Evolutionary conservation across 2,797 vertebrate genomes (phyloP).

Genomic region (Hypotaenidia philippensis): DNA sequence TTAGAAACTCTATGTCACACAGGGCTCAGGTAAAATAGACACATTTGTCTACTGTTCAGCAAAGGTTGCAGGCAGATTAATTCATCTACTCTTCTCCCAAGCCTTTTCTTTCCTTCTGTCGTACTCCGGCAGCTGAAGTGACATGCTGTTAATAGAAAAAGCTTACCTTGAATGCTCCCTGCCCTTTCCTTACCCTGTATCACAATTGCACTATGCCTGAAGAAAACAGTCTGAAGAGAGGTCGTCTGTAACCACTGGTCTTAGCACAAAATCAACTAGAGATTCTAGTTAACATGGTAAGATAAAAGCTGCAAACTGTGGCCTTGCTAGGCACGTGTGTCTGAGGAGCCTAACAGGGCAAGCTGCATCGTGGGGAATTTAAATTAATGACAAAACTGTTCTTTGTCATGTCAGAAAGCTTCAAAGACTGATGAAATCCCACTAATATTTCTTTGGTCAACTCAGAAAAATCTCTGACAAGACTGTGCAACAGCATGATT

Average conservation of each 20-base stretch:
- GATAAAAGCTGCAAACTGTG: neutral
- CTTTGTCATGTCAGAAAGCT: neutral
- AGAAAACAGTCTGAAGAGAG: neutral
- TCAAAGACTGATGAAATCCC: neutral
- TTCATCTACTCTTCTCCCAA: neutral
- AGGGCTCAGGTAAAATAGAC: neutral
- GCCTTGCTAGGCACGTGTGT: neutral
- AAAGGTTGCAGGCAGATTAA: conserved; percentile 17
- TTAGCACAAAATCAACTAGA: neutral
- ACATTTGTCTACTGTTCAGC: neutral
- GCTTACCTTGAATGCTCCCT: neutral
- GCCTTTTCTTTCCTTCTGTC: neutral
- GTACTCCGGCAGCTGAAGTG: neutral
- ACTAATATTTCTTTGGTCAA: neutral
- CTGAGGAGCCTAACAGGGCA: neutral
- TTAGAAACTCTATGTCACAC: neutral
- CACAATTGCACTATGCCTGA: neutral
- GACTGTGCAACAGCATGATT: neutral
- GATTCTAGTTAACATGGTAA: neutral
- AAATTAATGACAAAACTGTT: neutral
- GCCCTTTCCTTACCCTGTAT: neutral
- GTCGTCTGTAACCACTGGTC: neutral
- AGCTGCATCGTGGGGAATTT: neutral
- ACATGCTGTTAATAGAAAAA: neutral
- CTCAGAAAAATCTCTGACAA: neutral